Evolutionary conservation across 2,797 vertebrate genomes (phyloP).

Genomic region (Mycteria americana): DNA sequence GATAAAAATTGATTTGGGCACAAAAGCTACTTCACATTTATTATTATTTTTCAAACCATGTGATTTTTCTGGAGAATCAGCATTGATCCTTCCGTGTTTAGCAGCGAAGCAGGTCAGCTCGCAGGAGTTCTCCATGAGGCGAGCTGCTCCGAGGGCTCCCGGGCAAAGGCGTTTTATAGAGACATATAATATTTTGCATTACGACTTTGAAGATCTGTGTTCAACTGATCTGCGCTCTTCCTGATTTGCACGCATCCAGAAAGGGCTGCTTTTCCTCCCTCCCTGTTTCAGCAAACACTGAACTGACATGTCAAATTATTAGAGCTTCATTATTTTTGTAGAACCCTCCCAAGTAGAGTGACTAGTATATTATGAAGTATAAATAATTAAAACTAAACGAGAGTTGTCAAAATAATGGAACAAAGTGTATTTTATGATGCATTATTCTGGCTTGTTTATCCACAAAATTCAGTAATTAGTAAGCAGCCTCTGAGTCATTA

Average conservation of each 20-base stretch:
- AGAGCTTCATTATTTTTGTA: constrained; percentile 17
- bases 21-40: background rate
- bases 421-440: constrained; percentile 52
- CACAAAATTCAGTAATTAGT: constrained; percentile 62
- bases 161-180: background rate
- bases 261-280: background rate
- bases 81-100: background rate
- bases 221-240: background rate
- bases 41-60: background rate
- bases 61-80: background rate
- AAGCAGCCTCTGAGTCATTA: constrained; percentile 59
- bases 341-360: background rate
- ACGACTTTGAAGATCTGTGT: background rate
- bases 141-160: background rate
- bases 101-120: fast-evolving
- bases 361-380: background rate
- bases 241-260: background rate
- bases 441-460: constrained; percentile 63
- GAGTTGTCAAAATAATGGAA: constrained; percentile 65
- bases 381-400: constrained; percentile 52
- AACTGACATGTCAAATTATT: background rate
- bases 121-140: background rate
- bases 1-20: background rate
- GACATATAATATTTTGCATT: background rate
- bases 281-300: background rate